Base-by-base conservation (phyloP, 2,888 invertebrate genomes). In the Drosophila acutilabella region DNA sequence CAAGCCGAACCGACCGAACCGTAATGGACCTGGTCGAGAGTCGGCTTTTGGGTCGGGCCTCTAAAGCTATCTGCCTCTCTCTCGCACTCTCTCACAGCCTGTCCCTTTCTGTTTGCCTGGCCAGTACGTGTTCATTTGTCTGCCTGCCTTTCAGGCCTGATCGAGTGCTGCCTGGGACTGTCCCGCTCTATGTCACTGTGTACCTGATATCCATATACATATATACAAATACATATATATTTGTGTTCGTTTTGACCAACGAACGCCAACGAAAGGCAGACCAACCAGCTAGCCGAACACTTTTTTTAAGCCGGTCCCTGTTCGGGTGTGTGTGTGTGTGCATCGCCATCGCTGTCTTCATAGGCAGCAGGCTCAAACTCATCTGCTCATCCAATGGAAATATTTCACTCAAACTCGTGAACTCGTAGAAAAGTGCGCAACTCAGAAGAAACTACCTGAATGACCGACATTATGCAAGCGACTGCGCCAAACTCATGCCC, bases 261-360 rank as follows among this genome's bases (percentile, higher is more conserved):
- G 60, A 73, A 52, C 48, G 45, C 36, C 48, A 58, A 59, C 69
- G 60, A 44, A 53, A 51, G 76, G 65, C 76, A 78, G 79, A 64
- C 80, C 79, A 80, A 75, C 80, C 80, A 74, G 69, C 78, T 54
- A 58, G 38, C 58, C 75, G 66, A 75, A 58, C 68, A 62, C 30
- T 33, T 41, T 48, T 48, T 44, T 40, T 33, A 76, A 58, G 77
- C 77, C 78, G 71, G 78, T 70, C 72, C 44, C 61, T 57, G 58
- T 7, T 51, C 57, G 20, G 36, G 1, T 38, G 14, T 48, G 16
- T 42, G 23, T 48, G 42, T 45, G 48, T 50, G 65, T 51, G 50
- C 61, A 54, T 64, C 80, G 79, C 80, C 80, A 80, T 80, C 61
- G 78, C 71, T 78, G 57, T 30, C 36, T 26, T 54, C 11, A 26